Evolutionary conservation across 2,888 invertebrate genomes (phyloP).

Genomic region (Cabera pusaria): DNA sequence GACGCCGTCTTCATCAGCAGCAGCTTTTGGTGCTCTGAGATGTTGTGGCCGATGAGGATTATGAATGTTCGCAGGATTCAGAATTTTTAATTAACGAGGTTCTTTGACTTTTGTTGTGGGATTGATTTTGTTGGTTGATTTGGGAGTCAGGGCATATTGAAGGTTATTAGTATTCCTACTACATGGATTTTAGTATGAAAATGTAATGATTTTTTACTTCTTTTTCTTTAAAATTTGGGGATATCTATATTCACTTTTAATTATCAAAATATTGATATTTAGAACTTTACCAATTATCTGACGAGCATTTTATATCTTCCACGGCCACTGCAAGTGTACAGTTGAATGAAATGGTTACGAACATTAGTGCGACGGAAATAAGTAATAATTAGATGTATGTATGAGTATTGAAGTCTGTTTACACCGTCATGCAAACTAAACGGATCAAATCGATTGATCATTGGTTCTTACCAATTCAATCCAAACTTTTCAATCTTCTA

Average conservation of each 20-base stretch:
- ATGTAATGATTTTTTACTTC: too few species aligned
- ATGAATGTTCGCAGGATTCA: conserved; percentile 13
- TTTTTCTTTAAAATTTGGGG: too few species aligned
- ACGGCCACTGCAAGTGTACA: conserved; percentile 33
- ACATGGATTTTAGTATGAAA: too few species aligned
- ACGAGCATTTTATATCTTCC: conserved; percentile 8
- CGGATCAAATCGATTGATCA: not conserved
- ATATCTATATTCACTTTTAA: too few species aligned
- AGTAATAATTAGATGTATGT: conserved; percentile 26
- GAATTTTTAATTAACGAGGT: not conserved
- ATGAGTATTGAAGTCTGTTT: conserved; percentile 10
- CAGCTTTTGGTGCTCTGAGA: conserved; percentile 77
- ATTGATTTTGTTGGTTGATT: too few species aligned
- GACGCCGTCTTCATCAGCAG: conserved; percentile 70
- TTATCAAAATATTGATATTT: too few species aligned
- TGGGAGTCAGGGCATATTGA: too few species aligned
- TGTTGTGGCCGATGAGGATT: conserved; percentile 41
- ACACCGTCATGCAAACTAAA: conserved; percentile 13
- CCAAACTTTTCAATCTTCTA: too few species aligned
- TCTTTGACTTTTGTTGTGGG: too few species aligned
- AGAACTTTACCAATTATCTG: not conserved
- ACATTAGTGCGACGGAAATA: conserved; percentile 20
- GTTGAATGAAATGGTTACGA: conserved; percentile 26
- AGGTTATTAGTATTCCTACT: too few species aligned
- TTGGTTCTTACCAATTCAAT: too few species aligned